Conservation (phyloP, 2,797 vertebrate genomes). For the Spea hammondii region DNA sequence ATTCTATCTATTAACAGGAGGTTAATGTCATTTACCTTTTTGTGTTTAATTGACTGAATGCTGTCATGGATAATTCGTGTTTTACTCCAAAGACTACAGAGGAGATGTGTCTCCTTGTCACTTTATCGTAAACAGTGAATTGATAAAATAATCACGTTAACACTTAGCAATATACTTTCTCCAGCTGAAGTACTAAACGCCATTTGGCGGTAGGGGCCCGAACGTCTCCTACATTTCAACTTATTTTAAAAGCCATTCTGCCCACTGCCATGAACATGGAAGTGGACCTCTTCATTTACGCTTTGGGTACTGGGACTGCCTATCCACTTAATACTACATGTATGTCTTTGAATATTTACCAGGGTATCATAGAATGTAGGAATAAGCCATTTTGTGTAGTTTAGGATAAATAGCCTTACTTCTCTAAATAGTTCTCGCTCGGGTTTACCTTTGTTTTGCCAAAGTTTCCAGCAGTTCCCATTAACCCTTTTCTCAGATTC, state of each 20-base stretch:
- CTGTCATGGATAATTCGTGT: slow-evolving; percentile 5
- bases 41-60: not conserved
- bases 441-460: slow-evolving; percentile 53
- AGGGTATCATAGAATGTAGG: slow-evolving; percentile 54
- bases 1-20: not conserved
- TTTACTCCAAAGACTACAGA: slow-evolving; percentile 36
- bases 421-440: slow-evolving; percentile 62
- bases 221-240: slow-evolving; percentile 25
- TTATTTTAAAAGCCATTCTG: slow-evolving; percentile 60
- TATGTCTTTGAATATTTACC: slow-evolving; percentile 26
- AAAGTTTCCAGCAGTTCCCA: slow-evolving; percentile 54
- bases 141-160: slow-evolving; percentile 12
- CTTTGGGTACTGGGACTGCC: slow-evolving; percentile 40
- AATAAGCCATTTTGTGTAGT: slow-evolving; percentile 67
- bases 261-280: slow-evolving; percentile 19
- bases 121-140: slow-evolving; percentile 26
- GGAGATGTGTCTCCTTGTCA: slow-evolving; percentile 15
- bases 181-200: slow-evolving; percentile 21
- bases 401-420: slow-evolving; percentile 69
- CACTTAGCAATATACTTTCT: slow-evolving; percentile 40
- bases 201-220: slow-evolving; percentile 2
- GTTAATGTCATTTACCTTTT: not conserved
- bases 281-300: slow-evolving; percentile 14
- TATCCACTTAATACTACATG: slow-evolving; percentile 22
- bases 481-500: slow-evolving; percentile 55